Evolutionary conservation across 2,888 invertebrate species (phyloP), one percentile per base, ranked within the genome.

Genomic region (Ophion costatus): DNA sequence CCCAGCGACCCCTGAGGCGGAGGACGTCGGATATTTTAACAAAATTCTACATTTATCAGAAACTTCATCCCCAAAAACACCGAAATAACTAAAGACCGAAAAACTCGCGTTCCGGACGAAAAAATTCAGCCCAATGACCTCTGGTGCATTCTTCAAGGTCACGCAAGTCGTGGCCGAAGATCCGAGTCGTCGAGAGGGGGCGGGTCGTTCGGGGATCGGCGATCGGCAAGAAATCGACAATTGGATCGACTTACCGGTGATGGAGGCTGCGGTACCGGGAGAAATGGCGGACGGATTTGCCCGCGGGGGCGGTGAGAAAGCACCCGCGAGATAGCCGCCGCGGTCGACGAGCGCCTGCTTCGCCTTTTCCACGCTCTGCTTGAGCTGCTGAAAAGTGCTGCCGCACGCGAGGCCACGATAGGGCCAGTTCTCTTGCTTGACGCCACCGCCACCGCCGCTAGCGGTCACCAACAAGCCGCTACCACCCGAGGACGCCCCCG

Each of bases 331-430:
- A 81, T 93, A 93, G 33, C 93, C 92, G 7, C 93, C 93, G 29
- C 93, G 90, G 82, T 93, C 93, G 70, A 92, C 93, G 66, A 98
- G 94, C 0, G 97, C 98, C 0, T 98, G 98, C 92, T 98, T 98
- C 64, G 98, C 98, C 92, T 98, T 98, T 92, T 98, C 98, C 64
- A 98, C 98, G 91, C 97, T 97, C 93, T 98, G 98, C 91, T 98
- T 98, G 86, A 98, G 94, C 93, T 98, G 98, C 91, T 98, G 98
- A 94, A 98, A 98, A 14, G 98, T 98, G 87, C 97, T 97, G 90
- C 97, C 97, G 91, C 95, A 95, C 83, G 97, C 96, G 73, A 95
- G 94, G 67, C 93, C 93, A 69, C 98, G 96, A 94, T 98, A 98
- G 7, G 94, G 94, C 93, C 94, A 94, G 82, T 93, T 93, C 77